These are phyloP conservation scores for Phrynocephalus vlangalii DNA, from an alignment of 2,797 vertebrate genomes.

Conservation along the genomic window DNA sequence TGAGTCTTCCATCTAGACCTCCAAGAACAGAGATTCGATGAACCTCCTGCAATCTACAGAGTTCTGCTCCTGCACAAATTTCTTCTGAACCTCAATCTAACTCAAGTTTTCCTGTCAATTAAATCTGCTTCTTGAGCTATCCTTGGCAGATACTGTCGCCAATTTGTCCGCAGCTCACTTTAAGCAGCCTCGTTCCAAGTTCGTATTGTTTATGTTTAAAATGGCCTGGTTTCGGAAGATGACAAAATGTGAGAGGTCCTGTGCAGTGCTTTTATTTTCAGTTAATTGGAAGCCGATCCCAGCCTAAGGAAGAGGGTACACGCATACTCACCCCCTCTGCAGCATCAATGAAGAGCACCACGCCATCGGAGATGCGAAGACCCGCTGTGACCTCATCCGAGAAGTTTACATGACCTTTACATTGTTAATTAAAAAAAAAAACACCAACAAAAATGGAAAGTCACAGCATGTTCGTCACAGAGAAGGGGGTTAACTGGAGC, in stretches of 20 bases:
- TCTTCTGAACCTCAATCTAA: background rate
- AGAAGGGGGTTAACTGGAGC: background rate
- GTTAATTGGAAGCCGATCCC: background rate
- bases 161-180: background rate
- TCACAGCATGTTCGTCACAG: background rate
- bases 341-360: slow-evolving; percentile 97
- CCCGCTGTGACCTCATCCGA: slow-evolving; percentile 97
- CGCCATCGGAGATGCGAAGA: slow-evolving; percentile 93
- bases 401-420: slow-evolving; percentile 94
- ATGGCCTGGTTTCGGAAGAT: background rate
- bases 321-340: slow-evolving; percentile 91
- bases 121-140: background rate
- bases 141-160: background rate
- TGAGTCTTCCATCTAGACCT: background rate
- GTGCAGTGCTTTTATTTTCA: background rate
- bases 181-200: background rate
- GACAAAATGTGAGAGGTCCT: background rate
- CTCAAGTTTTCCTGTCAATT: background rate
- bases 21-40: background rate
- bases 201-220: background rate
- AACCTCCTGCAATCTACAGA: background rate
- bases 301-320: background rate
- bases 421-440: slow-evolving; percentile 8
- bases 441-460: background rate
- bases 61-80: background rate